Base-by-base conservation (phyloP, 2,888 invertebrate species). In the Aplocera efformata region DNA sequence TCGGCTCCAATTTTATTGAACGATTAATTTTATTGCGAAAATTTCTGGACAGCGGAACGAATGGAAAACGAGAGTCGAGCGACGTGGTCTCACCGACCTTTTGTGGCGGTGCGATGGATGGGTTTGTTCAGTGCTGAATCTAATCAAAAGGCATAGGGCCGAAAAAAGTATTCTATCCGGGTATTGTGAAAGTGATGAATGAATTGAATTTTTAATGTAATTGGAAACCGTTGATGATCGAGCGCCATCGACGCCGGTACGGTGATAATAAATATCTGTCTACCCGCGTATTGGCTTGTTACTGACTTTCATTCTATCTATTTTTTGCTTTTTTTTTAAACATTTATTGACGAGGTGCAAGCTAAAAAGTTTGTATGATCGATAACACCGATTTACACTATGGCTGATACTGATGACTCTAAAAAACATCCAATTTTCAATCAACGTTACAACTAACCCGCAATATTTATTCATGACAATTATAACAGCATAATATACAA, bases 1-100 rank as follows among this genome's bases (percentile, higher is more conserved):
- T 83, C 81, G 71, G 64, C 67, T 76, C 72, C 73, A 72, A 79
- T 85, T 86, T 86, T 86, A 84, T 85, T 78, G 85, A 79, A 78
- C 84, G 82, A 86, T 88, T 88, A 86, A 86, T 85, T 86, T 86
- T 82, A 86, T 85, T 82, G 81, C 79, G 67, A 82, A 85, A 83
- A 79, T 84, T 84, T 83, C 78, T 81, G 82, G 80, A 84, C 83
- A 83, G 81, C 80, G 79, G 71, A 81, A 83, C 81, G 77, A 84
- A 85, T 83, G 74, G 81, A 67, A 73, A 74, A 70, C 72, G 75
- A 67, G 73, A 73, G 67, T 70, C 60, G 62, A 60, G 56, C 57
- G 70, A 72, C 66, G 70, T 69, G 65, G 72, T 63, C 68, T 65
- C 72, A 59, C 58, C 68, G 69, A 70, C 67, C 77, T 78, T 83